Evolutionary conservation across 2,113 vertebrate species (phyloP), one percentile per base, ranked within the genome.

Genomic region (Pica pica): DNA sequence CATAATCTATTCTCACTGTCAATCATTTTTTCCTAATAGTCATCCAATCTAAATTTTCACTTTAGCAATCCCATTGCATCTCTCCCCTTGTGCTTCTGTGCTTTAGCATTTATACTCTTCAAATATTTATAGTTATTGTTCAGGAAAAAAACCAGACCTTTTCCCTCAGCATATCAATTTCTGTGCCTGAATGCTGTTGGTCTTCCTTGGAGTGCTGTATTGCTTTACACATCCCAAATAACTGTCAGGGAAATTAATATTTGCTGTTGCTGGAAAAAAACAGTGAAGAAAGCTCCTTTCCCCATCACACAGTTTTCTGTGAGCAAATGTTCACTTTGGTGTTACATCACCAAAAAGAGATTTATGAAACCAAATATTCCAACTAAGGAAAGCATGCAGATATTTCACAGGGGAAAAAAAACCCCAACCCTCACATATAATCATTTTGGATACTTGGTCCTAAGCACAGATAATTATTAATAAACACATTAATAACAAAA

Each of bases 71-170:
- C 19, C 73, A 87, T 49, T 0, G 0, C 77, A 74, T 89, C 85
- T 90, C n/a, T 59, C 8, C 60, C 69, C 16, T 46, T 90, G 57
- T 70, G 60, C 44, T 85, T 63, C 67, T n/a, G 30, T 53, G 53
- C 47, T 79, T 91, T 23, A 47, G 65, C 47, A 64, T 73, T 94
- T 83, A 90, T 12, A 50, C 16, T 90, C 78, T 83, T 95, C 59
- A 93, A 93, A 90, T 95, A 94, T 90, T 91, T 95, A 87, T 47
- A 88, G 78, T 35, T 83, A 85, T 70, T 93, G 59, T 80, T 80
- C 86, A 50, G 53, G 55, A 69, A 75, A 89, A 67, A 84, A 50
- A 0, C 4, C 13, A 83, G 69, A 33, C 14, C 13, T 92, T 84
- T 87, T 90, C 74, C 69, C 59, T 68, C 56, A 89, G 57, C 55